Evolutionary conservation across 1,140 invertebrate species (phyloP), one percentile per base, ranked within the genome.

Genomic region (Chionoecetes opilio): DNA sequence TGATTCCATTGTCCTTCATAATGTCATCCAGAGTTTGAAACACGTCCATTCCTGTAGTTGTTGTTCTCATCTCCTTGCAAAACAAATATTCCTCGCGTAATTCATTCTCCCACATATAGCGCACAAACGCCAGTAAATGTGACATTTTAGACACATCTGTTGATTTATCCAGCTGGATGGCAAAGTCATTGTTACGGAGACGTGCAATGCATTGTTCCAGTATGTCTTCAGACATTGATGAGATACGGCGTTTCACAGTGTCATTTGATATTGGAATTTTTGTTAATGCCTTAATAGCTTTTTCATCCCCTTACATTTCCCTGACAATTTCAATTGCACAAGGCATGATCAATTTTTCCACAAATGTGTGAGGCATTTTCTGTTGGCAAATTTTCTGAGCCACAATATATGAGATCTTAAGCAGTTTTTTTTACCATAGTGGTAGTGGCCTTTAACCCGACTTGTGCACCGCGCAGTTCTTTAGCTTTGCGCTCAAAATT

Each of bases 221-320:
- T 90, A 90, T 90, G 38, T 90, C 2, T 37, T 90, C 34, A 90
- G 35, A 90, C n/a, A 1, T 46, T 38, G 1, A 35, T 90, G 88
- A 21, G 88, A 38, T 90, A 17, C 29, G 88, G 26, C 17, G 88
- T 90, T 14, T 86, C n/a, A n/a, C 32, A 86, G 14, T 86, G 26
- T 86, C 85, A 41, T 90, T 90, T 90, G 88, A 9, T 90, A 90
- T 37, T 37, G 88, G 9, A 37, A 90, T 90, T 90, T 46, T 90
- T 0, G 34, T 90, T 41, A 90, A 35, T 90, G n/a, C 88, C 88
- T 90, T n/a, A n/a, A n/a, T 90, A 14, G 38, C 35, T 90, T 90
- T n/a, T 31, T 90, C 88, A 37, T 90, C 34, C 34, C 2, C 38
- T 37, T 37, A 29, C 35, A 90, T 21, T 46, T 90, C 88, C 34